Base-by-base conservation (phyloP, 2,797 vertebrate genomes). In the Delichon dasypus region DNA sequence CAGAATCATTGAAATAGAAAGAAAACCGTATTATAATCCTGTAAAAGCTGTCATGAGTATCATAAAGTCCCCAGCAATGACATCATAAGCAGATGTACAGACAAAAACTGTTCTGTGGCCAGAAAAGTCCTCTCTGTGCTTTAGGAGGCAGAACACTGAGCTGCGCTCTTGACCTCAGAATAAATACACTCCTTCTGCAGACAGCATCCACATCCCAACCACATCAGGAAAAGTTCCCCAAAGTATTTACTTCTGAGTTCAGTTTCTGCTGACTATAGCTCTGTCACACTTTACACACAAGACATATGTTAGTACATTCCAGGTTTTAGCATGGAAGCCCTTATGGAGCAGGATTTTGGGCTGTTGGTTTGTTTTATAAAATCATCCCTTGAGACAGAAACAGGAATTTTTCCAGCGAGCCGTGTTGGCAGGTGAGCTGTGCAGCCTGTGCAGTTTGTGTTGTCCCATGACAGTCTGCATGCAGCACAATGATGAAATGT, bases 241-340 rank as follows among this genome's bases (percentile, higher is more conserved):
- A 95, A 94, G 94, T 76, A 86, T 91, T 64, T 90, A 67, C 57
- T 92, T 73, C 50, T 94, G 72, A 68, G 62, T 93, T 93, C 40
- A 36, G 74, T 91, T 95, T 93, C 90, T 92, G 75, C 78, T 62
- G 86, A 91, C 84, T 91, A 13, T 16, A 72, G 55, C 64, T 90
- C 72, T 94, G 87, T 85, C 87, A 77, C 82, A 68, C 45, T 87
- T 84, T 66, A 74, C 78, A 92, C 84, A 70, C 68, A 85, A 95
- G 94, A 91, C 94, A 95, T 94, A 95, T 97, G 96, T 96, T 96
- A 90, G 68, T 89, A 79, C 73, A 90, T 80, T 80, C 42, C 60
- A 76, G 53, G 55, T 81, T 95, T 91, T 72, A 81, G 71, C 0
- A 0, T 64, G 47, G 82, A 95, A 88, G 26, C 58, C 76, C 60